Base-by-base conservation (phyloP, 2,797 vertebrate species). In the Sternarchorhynchus goeldii region DNA sequence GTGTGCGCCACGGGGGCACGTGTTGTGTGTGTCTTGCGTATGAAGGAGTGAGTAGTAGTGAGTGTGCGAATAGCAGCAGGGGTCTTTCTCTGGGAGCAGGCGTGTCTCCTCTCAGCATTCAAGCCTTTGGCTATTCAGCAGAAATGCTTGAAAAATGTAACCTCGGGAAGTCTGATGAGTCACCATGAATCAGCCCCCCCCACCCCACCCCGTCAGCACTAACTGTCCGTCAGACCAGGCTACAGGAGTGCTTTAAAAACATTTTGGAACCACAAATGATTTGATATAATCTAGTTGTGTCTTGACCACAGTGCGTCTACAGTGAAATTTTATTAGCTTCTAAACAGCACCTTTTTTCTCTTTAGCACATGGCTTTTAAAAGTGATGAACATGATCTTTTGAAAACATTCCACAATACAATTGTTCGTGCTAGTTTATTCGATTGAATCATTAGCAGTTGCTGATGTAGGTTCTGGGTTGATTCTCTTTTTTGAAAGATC, bases 121-220 rank as follows among this genome's bases (percentile, higher is more conserved):
- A 20, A 79, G 57, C 73, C 79, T 68, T 81, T 62, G 68, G 58
- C 62, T 67, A 80, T 34, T 83, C 77, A 83, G 73, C 73, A 60
- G 55, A 78, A 75, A 78, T 6, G 63, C 50, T 57, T 56, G 39
- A 77, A 78, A 80, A 73, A 58, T 63, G 29, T 72, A 78, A 84
- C 62, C 78, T 68, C 59, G 39, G 45, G 71, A 77, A 79, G 79
- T 77, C 70, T 70, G 69, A 59, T 31, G 18, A 66, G 64, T 76
- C 58, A 66, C 58, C 32, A n/a, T 79, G 78, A 82, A 57, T 80
- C 75, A 73, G 29, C n/a, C 39, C 0, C 14, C n/a, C 29, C 79
- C 56, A 18, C 34, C 21, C 20, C 5, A 6, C 39, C 5, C 21
- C 2, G 29, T 29, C 6, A 12, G 57, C 60, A 73, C n/a, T 29